Evolutionary conservation across 2,888 invertebrate genomes (phyloP).

Genomic region (Apotomis betuletana): DNA sequence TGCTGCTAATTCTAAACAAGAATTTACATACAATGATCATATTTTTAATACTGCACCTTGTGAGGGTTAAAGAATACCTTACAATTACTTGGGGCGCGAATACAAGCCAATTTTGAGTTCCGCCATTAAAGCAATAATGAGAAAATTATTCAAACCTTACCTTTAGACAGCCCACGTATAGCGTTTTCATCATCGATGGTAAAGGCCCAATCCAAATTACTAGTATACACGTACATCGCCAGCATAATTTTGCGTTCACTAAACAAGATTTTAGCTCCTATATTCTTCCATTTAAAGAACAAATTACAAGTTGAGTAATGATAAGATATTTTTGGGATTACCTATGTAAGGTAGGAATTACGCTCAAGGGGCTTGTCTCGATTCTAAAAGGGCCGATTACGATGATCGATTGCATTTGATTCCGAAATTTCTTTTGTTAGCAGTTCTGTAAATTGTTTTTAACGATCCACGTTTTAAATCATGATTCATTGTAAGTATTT

Average conservation of each 20-base stretch:
- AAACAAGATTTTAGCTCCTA: conserved; percentile 7
- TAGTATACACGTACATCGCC: conserved; percentile 34
- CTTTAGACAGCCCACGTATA: conserved; percentile 58
- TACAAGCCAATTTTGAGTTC: conserved; percentile 63
- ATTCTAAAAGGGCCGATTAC: conserved; percentile 56
- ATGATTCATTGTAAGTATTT: conserved; percentile 7
- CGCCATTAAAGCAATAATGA: conserved; percentile 69
- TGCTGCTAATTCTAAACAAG: conserved; percentile 5
- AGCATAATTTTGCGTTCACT: conserved; percentile 11
- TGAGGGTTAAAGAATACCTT: conserved; percentile 39
- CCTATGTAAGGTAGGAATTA: conserved; percentile 39
- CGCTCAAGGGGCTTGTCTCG: conserved; percentile 45
- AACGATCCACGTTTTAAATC: conserved; percentile 21
- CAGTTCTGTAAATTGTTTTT: conserved; percentile 39
- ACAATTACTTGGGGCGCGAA: conserved; percentile 55
- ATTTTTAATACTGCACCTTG: conserved; percentile 29
- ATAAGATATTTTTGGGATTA: conserved; percentile 10
- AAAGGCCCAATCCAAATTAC: conserved; percentile 50
- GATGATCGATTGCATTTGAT: conserved; percentile 55
- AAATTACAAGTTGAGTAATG: neutral
- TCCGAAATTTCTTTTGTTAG: conserved; percentile 51
- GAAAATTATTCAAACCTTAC: conserved; percentile 64
- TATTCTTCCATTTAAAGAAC: conserved; percentile 4
- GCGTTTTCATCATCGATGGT: conserved; percentile 65
- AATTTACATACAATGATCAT: conserved; percentile 20